Base-by-base conservation (phyloP, 1,140 invertebrate species). In the Eufriesea mexicana region DNA sequence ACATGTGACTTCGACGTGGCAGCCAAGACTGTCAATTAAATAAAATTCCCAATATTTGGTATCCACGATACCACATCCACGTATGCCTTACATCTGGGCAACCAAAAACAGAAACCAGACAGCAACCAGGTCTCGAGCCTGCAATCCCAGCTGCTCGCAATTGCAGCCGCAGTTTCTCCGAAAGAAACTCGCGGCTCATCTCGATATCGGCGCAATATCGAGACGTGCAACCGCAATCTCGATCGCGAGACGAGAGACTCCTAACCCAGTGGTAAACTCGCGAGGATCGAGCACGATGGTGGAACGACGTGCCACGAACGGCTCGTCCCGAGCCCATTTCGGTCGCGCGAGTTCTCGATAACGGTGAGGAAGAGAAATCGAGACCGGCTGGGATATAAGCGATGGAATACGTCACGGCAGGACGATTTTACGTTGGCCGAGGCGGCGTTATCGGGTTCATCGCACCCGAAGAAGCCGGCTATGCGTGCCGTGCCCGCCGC, bases 401-500 rank as follows among this genome's bases (percentile, higher is more conserved):
- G 62, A 64, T 25, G 64, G 54, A 70, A 61, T 28, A 79, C 51
- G 55, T 79, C 62, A 78, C 62, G 75, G 28, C 62, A 78, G 77
- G 47, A 35, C 45, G 78, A 79, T 79, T 79, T 68, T 68, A 79
- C 47, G 49, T 74, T 23, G 35, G 20, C 6, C 35, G 14, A 25
- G 16, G 8, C 49, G 0, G 23, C 10, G 42, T 67, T 77, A 57
- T 54, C 25, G 74, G 74, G 81, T 83, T 83, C 81, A 70, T 83
- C 75, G 81, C 67, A 78, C 75, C 35, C 49, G 75, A 67, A 45
- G 67, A 70, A 28, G 67, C 54, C 35, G 70, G 57, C 61, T 76
- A 67, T 76, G 72, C 79, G 54, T 76, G 79, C 62, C 47, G 64
- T 66, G 54, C 61, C 18, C 59, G 61, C 59, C 47, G 16, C 51